Base-by-base conservation (phyloP, 1,140 invertebrate genomes). In the Druon quercuslanigerum region DNA sequence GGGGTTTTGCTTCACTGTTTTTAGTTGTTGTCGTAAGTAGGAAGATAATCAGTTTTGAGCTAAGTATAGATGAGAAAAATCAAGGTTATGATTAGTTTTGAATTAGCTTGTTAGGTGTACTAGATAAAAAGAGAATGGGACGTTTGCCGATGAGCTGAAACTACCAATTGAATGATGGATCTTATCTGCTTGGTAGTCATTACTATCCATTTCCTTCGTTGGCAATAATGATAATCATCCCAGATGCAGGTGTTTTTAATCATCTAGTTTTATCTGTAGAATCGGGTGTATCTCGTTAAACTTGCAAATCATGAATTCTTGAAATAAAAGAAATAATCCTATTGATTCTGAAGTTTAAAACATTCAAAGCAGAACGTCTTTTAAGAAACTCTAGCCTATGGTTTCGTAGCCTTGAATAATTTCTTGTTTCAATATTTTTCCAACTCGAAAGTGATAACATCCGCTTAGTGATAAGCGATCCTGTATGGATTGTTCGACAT, bases 401-500 rank as follows among this genome's bases (percentile, higher is more conserved):
- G 25, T 66, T 66, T 66, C 33, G 4, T 66, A 66, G 33, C 14
- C 33, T 46, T 66, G 25, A 66, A 66, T 33, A 16, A 66, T 40
- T 66, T 46, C 60, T 66, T 33, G n/a, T 66, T 66, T 16, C 14
- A 66, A 46, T 66, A 66, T 66, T 66, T 33, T 40, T 66, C 25
- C 5, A n/a, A 40, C 13, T 66, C 20, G 60, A 66, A 66, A 66
- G 60, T 46, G 60, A 66, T 40, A 66, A 66, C 60, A 66, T 66
- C 60, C 60, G 60, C 25, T 66, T 1, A 54, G 16, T 16, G 57
- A 66, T 66, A 66, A 66, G 20, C 16, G 7, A 40, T n/a, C 5
- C 19, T 19, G 7, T 54, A 19, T 46, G 17, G n/a, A 14, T 33
- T 40, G 25, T 66, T 66, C 16, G 14, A 66, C 14, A 66, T 66